Percentiles rank a stretch among this genome's conserved stretches.
These are phyloP conservation scores for Hypolimnas misippus DNA, from an alignment of 2,888 invertebrate genomes.

Conservation along the genomic window DNA sequence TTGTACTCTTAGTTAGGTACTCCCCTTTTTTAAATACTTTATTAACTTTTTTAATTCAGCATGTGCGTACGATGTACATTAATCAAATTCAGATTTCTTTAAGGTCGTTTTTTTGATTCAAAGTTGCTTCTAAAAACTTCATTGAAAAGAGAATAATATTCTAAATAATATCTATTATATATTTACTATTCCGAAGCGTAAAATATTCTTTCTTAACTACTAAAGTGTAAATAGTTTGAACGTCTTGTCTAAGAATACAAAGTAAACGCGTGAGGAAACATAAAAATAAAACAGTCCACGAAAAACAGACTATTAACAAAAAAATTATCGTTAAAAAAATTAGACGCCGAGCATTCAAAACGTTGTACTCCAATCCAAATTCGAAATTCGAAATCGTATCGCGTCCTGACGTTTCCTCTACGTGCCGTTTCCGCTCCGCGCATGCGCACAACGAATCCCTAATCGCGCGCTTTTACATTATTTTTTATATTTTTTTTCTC, in stretches of 20 bases:
- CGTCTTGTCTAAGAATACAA: background rate
- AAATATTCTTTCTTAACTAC: background rate
- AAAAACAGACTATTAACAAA: conserved; percentile 44
- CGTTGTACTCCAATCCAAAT: conserved; percentile 63
- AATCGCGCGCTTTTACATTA: conserved; percentile 71
- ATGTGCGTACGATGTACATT: no score
- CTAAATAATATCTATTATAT: no score
- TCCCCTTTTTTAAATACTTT: no score
- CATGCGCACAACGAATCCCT: conserved; percentile 43
- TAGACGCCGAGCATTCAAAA: conserved; percentile 71
- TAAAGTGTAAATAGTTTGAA: background rate
- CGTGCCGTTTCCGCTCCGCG: conserved; percentile 42
- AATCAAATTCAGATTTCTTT: no score
- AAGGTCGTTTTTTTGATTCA: no score
- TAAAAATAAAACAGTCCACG: conserved; percentile 38
- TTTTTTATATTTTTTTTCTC: conserved; percentile 50
- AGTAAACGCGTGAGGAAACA: background rate
- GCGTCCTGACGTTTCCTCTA: conserved; percentile 72
- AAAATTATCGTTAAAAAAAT: conserved; percentile 44
- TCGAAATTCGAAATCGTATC: conserved; percentile 81
- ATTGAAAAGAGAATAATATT: no score
- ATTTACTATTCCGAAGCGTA: no score
- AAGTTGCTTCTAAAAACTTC: no score
- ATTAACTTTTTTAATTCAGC: no score
- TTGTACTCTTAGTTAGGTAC: no score